Evolutionary conservation across 1,140 invertebrate genomes (phyloP), one percentile per base, ranked within the genome.

Genomic region (Venturia canescens): DNA sequence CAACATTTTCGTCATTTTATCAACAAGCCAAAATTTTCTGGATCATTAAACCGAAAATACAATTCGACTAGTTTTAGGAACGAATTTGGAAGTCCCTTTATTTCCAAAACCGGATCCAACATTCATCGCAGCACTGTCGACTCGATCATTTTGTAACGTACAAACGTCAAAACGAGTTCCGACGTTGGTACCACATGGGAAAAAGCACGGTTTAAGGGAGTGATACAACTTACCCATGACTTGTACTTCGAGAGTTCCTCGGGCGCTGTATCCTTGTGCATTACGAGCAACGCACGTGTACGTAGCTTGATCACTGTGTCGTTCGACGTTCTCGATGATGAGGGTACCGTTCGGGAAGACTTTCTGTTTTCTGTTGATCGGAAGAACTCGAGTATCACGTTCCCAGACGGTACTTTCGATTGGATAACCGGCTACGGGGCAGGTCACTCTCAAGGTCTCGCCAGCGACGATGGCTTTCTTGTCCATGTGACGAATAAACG

Each of bases 261-360:
- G 93, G 34, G 97, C 97, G 82, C 95, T 97, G 92, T 97, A 97
- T 63, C 97, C 97, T 90, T 98, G 97, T 69, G 95, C 94, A 90
- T 98, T 98, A 86, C 96, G 95, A 11, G 97, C 98, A 7, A 98
- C 96, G 90, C 98, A 99, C 0, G 96, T 98, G 92, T 99, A 99
- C 1, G 96, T 96, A 2, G 98, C 98, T 89, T 98, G 97, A 92
- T 99, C 98, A 78, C 96, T 96, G 83, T 94, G 94, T 34, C 97
- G 94, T 91, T 99, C 97, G 1, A 99, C 97, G 89, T 98, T 98
- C 89, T 97, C 96, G 84, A 99, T 98, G 72, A 98, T 97, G 0
- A 99, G 93, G 0, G 97, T 98, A 70, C 98, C 98, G 87, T 99
- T 98, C 31, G 96, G 95, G 92, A 97, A 98, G 21, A 98, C 97